Conservation (phyloP, 2,797 vertebrate genomes). For the Lagodon rhomboides region DNA sequence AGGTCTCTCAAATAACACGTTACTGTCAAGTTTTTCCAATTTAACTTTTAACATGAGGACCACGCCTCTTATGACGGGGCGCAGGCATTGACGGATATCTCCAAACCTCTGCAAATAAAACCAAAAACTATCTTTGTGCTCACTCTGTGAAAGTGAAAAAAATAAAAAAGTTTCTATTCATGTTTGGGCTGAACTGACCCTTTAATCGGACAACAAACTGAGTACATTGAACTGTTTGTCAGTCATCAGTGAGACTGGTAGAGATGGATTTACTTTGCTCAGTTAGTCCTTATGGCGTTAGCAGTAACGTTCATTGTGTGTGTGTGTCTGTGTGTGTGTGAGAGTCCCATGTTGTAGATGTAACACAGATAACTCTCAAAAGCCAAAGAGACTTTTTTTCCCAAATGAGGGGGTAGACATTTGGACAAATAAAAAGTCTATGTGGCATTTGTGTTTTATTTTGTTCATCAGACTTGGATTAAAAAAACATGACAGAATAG, state of each 20-base stretch:
- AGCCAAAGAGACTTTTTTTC: background rate
- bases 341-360: slow-evolving; percentile 26
- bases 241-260: slow-evolving; percentile 15
- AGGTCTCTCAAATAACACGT: slow-evolving; percentile 18
- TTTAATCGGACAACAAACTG: slow-evolving; percentile 37
- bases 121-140: background rate
- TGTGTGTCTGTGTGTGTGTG: slow-evolving; percentile 7
- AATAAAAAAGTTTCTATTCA: background rate
- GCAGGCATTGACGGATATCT: slow-evolving; percentile 3
- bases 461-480: background rate
- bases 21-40: slow-evolving; percentile 16
- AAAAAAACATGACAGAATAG: background rate
- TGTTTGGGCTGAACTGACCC: slow-evolving; percentile 38
- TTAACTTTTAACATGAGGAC: slow-evolving; percentile 11
- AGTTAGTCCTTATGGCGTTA: slow-evolving; percentile 8
- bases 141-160: background rate
- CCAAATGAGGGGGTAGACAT: too few species aligned
- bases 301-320: background rate
- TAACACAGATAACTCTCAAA: slow-evolving; percentile 20
- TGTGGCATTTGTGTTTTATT: slow-evolving; percentile 19
- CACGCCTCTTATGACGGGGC: slow-evolving; percentile 11
- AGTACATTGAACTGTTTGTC: slow-evolving; percentile 5
- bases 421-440: background rate
- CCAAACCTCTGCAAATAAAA: slow-evolving; percentile 32
- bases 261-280: slow-evolving; percentile 10